Base-by-base conservation (phyloP, 2,797 vertebrate genomes). In the Novumbra hubbsi region DNA sequence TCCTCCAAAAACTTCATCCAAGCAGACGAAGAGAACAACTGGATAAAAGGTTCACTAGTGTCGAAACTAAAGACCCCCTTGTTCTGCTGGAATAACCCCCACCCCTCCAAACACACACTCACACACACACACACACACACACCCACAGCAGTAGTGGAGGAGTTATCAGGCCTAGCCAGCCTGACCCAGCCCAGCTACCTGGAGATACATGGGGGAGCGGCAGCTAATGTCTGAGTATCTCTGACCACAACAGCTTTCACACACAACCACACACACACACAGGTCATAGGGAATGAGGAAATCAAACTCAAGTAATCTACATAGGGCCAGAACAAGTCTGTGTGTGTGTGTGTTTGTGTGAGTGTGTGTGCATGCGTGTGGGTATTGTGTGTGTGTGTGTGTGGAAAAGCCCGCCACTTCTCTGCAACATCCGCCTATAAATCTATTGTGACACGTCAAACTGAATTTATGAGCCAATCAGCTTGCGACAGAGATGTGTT, bases 401-500 rank as follows among this genome's bases (percentile, higher is more conserved):
- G 30, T 52, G 34, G 55, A 88, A 93, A 92, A 94, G 92, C 90
- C 88, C 91, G 93, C 94, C 95, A 95, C 89, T 96, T 96, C 96
- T 96, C 96, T 96, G 96, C 98, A 99, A 99, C 97, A 98, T 99
- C 98, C 98, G 95, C 94, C 96, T 95, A 98, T 99, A 98, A 98
- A 98, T 98, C 97, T 96, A 95, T 96, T 96, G 95, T 98, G 97
- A 99, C 97, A 96, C 93, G 92, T 95, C 96, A 96, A 99, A 99
- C 98, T 96, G 98, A 98, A 98, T 96, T 92, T 91, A 90, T 94
- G 95, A 95, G 94, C 94, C 95, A 96, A 96, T 96, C 93, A 92
- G 81, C 95, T 99, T 99, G 95, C 95, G 74, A 98, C 95, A 97
- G 93, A 93, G 91, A 79, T 84, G 85, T 89, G 48, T 73, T 73